phyloP scores from a whole-genome alignment of 2,113 vertebrate genomes.

The Podarcis raffonei region DNA sequence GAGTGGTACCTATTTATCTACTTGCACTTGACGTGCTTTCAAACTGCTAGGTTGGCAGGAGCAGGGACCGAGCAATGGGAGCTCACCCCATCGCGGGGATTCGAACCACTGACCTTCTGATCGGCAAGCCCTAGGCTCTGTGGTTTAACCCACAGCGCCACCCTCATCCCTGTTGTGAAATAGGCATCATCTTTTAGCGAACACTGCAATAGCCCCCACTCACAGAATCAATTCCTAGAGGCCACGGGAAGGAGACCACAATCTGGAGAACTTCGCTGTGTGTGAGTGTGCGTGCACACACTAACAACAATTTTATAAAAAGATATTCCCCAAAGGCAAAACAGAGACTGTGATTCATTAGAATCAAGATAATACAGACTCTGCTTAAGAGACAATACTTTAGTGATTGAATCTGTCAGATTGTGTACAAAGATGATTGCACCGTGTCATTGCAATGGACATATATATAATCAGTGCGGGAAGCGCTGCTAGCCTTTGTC shows the following conservation, averaged over 20 bases:
- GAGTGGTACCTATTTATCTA: too few species aligned
- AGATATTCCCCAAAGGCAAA: neutral
- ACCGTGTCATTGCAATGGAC: neutral
- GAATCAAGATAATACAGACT: neutral
- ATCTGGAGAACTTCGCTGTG: neutral
- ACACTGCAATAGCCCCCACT: neutral
- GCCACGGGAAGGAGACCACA: neutral
- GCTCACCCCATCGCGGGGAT: too few species aligned
- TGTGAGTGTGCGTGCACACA: too few species aligned
- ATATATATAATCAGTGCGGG: neutral
- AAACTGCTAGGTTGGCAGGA: too few species aligned
- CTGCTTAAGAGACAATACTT: neutral
- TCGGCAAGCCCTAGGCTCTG: too few species aligned
- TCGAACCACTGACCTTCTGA: too few species aligned
- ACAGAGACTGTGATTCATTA: neutral
- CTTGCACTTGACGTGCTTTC: too few species aligned
- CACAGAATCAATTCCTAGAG: neutral
- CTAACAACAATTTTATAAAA: neutral
- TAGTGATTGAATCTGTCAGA: neutral
- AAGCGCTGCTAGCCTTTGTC: neutral
- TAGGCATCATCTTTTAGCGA: too few species aligned
- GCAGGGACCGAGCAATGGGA: too few species aligned
- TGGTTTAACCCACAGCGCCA: too few species aligned
- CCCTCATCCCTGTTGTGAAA: too few species aligned
- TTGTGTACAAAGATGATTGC: neutral